A percentile compares a stretch with the other conserved stretches of the same genome.
These are phyloP conservation scores for Tragelaphus scriptus DNA, from an alignment of 2,113 vertebrate genomes.

Conservation along the genomic window DNA sequence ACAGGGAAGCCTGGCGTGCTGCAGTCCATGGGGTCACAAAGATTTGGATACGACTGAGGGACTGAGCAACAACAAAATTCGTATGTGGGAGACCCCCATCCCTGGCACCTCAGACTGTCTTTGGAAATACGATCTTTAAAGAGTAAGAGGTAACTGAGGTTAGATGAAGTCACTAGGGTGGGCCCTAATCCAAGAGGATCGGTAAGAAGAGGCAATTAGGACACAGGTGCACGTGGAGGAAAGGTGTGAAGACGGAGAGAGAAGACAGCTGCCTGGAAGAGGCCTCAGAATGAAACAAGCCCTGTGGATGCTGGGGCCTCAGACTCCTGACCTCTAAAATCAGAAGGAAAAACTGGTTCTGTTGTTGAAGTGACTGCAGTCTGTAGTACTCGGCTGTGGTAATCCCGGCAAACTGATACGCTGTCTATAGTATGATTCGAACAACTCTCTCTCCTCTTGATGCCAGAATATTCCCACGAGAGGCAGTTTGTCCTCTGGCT, in stretches of 20 bases:
- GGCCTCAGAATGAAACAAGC: background rate
- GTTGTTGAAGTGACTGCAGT: background rate
- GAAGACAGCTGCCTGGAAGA: background rate
- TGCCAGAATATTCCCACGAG: background rate
- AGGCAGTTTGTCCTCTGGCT: background rate
- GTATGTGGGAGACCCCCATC: background rate
- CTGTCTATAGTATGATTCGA: background rate
- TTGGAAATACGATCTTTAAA: background rate
- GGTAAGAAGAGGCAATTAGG: background rate
- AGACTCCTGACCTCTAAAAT: background rate
- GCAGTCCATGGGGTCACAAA: background rate
- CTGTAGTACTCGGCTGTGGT: background rate
- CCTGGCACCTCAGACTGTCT: background rate
- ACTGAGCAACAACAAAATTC: background rate
- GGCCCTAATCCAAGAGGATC: background rate
- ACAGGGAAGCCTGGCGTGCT: background rate
- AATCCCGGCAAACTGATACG: background rate
- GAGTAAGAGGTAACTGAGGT: background rate
- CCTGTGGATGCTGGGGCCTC: background rate
- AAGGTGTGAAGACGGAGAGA: background rate
- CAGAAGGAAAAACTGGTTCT: background rate
- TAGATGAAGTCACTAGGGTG: background rate
- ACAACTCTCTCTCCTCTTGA: background rate
- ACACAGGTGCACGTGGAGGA: background rate
- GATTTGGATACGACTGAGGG: background rate